Evolutionary conservation across 2,797 vertebrate species (phyloP), one percentile per base, ranked within the genome.

Genomic region (Petrocephalus schoutedeni): DNA sequence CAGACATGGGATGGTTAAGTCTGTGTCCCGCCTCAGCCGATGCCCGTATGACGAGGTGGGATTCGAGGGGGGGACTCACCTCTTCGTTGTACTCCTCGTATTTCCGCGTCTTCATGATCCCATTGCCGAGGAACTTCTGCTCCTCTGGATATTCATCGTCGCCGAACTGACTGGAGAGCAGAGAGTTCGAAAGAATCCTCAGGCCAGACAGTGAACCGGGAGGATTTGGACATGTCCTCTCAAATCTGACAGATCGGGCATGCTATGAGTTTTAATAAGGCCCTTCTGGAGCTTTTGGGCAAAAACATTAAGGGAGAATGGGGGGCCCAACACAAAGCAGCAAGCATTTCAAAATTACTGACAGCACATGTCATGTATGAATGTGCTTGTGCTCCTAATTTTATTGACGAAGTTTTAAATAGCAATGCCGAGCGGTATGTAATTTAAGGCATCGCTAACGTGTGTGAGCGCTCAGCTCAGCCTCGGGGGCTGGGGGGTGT

Each of bases 101-200:
- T 92, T 97, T 98, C 94, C 97, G 98, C 93, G 97, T 96, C 91
- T 95, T 97, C 91, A 96, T 92, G 91, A 97, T 95, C 61, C 97
- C 98, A 54, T 97, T 98, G 53, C 97, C 94, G 89, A 99, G 95
- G 90, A 99, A 99, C 93, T 97, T 97, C 91, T 97, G 97, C 92
- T 96, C 98, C 93, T 99, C 98, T 28, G 94, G 92, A 90, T 95
- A 97, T 3, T 97, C 96, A 0, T 95, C 95, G 0, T 96, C 96
- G 61, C 89, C 91, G 93, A 96, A 98, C 49, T 97, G 95, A 91
- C 98, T 98, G 91, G 88, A 92, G 88, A 85, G 56, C 87, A 28
- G 2, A 49, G n/a, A 57, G 84, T 4, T 4, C 41, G 45, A 12
- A 51, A 28, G 74, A 53, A 21, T 9, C 14, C 41, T 36, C 16